Evolutionary conservation across 2,797 vertebrate genomes (phyloP).

Genomic region (Heteromormyrus szaboi): DNA sequence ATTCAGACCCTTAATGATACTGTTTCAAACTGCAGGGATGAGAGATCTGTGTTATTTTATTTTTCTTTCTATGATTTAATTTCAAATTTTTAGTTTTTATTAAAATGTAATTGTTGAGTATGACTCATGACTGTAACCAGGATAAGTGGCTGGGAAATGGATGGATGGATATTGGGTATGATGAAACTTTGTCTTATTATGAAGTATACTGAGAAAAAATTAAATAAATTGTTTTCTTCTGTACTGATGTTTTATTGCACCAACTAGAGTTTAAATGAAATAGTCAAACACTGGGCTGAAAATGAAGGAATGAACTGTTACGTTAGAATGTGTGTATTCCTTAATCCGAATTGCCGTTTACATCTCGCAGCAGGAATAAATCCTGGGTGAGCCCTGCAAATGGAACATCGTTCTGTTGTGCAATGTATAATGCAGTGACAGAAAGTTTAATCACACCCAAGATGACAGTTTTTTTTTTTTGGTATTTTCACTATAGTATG

Average conservation of each 20-base stretch:
- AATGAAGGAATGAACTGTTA: background rate
- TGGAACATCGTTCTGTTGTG: background rate
- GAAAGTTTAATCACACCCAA: background rate
- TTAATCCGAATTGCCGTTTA: background rate
- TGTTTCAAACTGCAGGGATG: background rate
- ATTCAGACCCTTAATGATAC: background rate
- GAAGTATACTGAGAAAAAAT: background rate
- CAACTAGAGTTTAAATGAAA: background rate
- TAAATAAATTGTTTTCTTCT: background rate
- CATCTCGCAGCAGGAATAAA: background rate
- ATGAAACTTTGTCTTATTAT: background rate
- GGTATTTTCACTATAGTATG: background rate
- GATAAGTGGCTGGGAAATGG: background rate
- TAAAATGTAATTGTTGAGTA: background rate
- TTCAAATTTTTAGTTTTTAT: background rate
- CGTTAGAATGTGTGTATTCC: background rate
- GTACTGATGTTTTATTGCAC: background rate
- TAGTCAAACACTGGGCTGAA: background rate
- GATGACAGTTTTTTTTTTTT: background rate
- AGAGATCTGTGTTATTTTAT: background rate
- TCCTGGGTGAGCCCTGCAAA: background rate
- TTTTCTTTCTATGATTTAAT: background rate
- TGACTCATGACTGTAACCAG: background rate
- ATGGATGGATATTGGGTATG: background rate
- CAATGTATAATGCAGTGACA: background rate